Base-by-base conservation (phyloP, 2,797 vertebrate species). In the Oreonectes daqikongensis region DNA sequence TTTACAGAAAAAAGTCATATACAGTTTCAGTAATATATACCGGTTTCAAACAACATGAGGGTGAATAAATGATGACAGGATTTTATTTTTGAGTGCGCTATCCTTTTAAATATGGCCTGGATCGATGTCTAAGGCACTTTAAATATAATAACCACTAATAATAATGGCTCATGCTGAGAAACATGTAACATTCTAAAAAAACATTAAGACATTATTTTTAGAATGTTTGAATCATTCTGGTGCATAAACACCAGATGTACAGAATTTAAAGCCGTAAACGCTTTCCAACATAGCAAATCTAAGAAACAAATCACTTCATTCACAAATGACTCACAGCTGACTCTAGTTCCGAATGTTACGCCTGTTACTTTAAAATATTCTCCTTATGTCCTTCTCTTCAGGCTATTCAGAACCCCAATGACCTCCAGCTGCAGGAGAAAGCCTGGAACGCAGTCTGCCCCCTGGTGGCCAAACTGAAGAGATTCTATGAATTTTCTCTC, bases 401-500 rank as follows among this genome's bases (percentile, higher is more conserved):
- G 95, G 95, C 95, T 77, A 96, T 96, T 86, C 94, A 95, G 86
- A 95, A 95, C 85, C 94, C 95, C 28, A 93, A 92, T 15, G 95
- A 96, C 88, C 92, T 94, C 42, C 93, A 92, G 84, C 92, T 96
- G 35, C 95, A 96, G 89, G 95, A 96, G 86, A 94, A 94, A 83
- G 95, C 95, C 59, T 96, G 95, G 95, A 93, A 94, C 1, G 95
- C 95, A 3, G 95, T 96, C 80, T 96, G 95, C 85, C 95, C 95
- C 55, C 89, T 96, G 20, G 95, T 96, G 84, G 94, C 94, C 83
- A 96, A 96, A 82, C 93, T 96, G 83, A 96, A 96, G 83, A 91
- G 95, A 18, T 96, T 96, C 87, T 96, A 96, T 0, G 95, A 96
- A 90, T 96, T 96, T 84, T 96, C 95, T 22, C 93, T 96, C 38